phyloP scores from a whole-genome alignment of 2,888 invertebrate genomes.

The Scaptomyza cyrtandrae region DNA sequence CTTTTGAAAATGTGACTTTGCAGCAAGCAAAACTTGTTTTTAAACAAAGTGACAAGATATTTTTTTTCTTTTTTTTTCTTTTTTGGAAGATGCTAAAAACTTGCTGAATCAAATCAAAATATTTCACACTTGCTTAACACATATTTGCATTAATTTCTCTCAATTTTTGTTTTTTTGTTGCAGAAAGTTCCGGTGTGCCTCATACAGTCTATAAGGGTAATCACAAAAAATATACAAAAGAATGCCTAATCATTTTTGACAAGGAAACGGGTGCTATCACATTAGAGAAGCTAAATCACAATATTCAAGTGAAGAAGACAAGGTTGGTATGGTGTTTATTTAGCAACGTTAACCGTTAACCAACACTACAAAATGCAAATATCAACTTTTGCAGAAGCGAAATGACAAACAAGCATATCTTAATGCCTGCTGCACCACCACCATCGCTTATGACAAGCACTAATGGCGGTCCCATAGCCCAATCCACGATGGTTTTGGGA shows the following conservation, averaged over 20 bases:
- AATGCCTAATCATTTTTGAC: conserved; percentile 97
- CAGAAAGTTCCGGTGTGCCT: conserved; percentile 94
- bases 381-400: conserved; percentile 72
- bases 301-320: conserved; percentile 96
- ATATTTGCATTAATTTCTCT: conserved; percentile 13
- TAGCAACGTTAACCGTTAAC: background rate
- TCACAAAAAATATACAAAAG: conserved; percentile 93
- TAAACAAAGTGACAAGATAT: conserved; percentile 15
- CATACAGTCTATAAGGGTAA: conserved; percentile 98
- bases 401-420: conserved; percentile 82
- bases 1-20: conserved; percentile 35
- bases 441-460: conserved; percentile 29
- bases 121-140: background rate
- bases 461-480: conserved; percentile 50
- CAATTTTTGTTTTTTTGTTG: conserved; percentile 28
- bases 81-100: background rate
- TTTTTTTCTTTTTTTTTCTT: background rate
- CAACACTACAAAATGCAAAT: background rate
- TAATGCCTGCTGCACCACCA: conserved; percentile 49
- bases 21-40: conserved; percentile 26
- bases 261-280: conserved; percentile 96
- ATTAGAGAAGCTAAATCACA: conserved; percentile 95
- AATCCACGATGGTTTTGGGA: conserved; percentile 12
- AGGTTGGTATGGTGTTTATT: conserved; percentile 86
- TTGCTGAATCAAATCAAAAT: background rate